These are phyloP conservation scores for human (Homo sapiens) DNA, from an alignment of 2,113 vertebrate species.

Conservation along the genomic window GRCh38 chr16:47726001-47726500, in stretches of 20 bases:
- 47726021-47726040: not conserved
- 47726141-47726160: not conserved
- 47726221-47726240: accelerated
- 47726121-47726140: not conserved
- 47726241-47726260: not conserved
- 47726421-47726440: accelerated
- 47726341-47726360: not conserved
- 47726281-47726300: not conserved
- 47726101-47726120: not conserved
- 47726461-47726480: not conserved
- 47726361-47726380: not conserved
- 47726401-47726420: not conserved
- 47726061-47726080: not conserved
- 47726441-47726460: not conserved
- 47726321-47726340: not conserved
- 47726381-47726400: not conserved
- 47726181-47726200: not conserved
- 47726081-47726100: not conserved
- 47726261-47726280: too few relatives aligned
- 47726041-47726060: not conserved
- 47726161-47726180: accelerated
- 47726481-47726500: not conserved
- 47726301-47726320: not conserved
- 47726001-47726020: not conserved
- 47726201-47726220: not conserved